Evolutionary conservation across 2,888 invertebrate genomes (phyloP).

Genomic region (Incurvaria masculella): DNA sequence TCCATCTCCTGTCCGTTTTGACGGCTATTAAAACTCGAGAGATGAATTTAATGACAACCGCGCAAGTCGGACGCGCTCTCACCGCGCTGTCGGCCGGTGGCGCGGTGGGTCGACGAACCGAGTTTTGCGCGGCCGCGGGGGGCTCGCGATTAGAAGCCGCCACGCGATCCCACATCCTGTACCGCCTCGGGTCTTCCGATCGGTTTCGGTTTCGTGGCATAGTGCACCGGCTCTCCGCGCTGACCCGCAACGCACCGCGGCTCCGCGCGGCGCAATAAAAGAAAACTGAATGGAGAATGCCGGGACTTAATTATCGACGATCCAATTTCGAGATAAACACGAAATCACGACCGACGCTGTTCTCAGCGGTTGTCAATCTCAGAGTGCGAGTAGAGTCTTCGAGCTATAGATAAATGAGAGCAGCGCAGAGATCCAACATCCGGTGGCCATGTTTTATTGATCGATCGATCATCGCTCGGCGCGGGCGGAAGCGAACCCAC

Average conservation of each 20-base stretch:
- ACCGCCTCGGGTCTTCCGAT: neutral
- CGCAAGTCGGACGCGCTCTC: neutral
- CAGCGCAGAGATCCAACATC: conserved; percentile 23
- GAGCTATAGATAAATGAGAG: conserved; percentile 26
- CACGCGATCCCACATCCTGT: neutral
- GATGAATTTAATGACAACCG: neutral
- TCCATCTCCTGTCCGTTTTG: neutral
- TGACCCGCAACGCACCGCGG: too few relatives aligned
- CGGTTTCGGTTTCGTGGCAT: neutral
- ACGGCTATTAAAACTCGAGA: neutral
- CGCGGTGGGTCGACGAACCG: neutral
- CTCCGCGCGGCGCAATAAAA: neutral
- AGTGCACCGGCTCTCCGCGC: neutral
- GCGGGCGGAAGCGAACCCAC: neutral
- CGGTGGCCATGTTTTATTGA: conserved; percentile 24
- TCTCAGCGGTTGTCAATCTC: too few relatives aligned
- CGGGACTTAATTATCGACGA: neutral
- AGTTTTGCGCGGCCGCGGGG: neutral
- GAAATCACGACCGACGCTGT: neutral
- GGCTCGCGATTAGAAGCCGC: neutral
- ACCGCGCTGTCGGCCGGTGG: too few relatives aligned
- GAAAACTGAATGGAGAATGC: neutral
- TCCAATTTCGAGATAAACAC: neutral
- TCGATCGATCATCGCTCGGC: conserved; percentile 26
- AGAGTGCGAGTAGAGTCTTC: conserved; percentile 23